Evolutionary conservation across 1,140 invertebrate genomes (phyloP), one percentile per base, ranked within the genome.

Genomic region (Nasonia giraulti): DNA sequence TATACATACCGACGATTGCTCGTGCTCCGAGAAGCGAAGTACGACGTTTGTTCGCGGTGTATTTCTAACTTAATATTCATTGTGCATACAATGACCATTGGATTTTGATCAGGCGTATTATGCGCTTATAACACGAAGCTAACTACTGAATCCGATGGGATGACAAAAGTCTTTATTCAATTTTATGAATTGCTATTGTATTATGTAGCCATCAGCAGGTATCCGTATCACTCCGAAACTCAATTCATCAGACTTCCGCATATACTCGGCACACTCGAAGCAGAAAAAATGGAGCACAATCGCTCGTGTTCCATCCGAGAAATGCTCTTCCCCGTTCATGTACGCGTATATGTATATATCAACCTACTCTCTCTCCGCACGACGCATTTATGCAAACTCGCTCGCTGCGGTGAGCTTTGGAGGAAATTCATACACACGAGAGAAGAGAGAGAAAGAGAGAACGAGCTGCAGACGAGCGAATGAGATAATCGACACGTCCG

Each of bases 401-500:
- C 23, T 75, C 74, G 44, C 12, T 23, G 31, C 31, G 11, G 73
- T n/a, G 10, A 17, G 68, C 68, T 27, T 33, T 4, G 23, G 33
- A 20, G 81, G 4, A 55, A 83, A 47, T 71, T 83, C 62, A 78
- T 50, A 83, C 40, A 40, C 23, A 50, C 20, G 55, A 20, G 55
- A 62, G 12, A 47, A 17, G 14, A 55, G 14, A 55, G 50, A 55
- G 17, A 55, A 4, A 55, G 14, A 55, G 50, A 55, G 17, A 55
- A 55, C 50, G 50, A 55, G 14, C 50, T 20, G 17, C 14, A 55
- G 50, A 55, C 27, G 55, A 62, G 17, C 17, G 55, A 62, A 78
- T 0, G 14, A 83, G 75, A 83, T 77, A 83, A 83, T 83, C 74
- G 82, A 69, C 74, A 55, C 55, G 50, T 55, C 27, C 73, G 27